phyloP scores from a whole-genome alignment of 2,113 vertebrate genomes.

The Phalacrocorax aristotelis region DNA sequence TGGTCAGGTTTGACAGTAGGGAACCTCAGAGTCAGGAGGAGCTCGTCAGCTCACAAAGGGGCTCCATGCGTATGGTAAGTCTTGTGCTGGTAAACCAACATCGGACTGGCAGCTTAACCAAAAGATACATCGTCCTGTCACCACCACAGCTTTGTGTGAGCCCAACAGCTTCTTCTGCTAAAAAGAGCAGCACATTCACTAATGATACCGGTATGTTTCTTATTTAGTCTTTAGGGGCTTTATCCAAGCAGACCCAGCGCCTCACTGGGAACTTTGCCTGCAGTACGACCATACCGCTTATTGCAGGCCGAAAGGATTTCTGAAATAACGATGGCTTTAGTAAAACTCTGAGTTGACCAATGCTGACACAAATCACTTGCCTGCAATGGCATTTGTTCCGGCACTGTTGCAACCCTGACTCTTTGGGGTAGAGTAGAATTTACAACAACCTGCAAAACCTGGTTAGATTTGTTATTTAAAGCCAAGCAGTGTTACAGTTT shows the following conservation, averaged over 20 bases:
- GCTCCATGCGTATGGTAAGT: neutral
- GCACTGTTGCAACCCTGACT: neutral
- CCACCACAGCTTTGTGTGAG: neutral
- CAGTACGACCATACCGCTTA: rapidly evolving
- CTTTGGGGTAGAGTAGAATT: constrained; percentile 8
- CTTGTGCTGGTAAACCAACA: neutral
- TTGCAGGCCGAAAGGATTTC: neutral
- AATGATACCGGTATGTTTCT: neutral
- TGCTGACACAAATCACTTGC: neutral
- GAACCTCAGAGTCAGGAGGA: neutral
- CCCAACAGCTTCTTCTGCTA: neutral
- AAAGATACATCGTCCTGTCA: neutral
- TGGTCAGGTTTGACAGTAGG: neutral
- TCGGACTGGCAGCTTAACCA: neutral
- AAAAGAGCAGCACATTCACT: neutral
- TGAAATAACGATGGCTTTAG: neutral
- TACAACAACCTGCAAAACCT: neutral
- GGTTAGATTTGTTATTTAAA: constrained; percentile 39
- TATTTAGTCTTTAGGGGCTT: neutral
- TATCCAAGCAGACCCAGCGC: neutral
- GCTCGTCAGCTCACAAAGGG: neutral
- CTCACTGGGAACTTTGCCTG: neutral
- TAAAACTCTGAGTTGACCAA: neutral
- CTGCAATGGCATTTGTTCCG: neutral
- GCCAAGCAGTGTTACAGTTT: neutral